Conservation (phyloP, 2,797 vertebrate genomes). For the Pangasius macronema region DNA sequence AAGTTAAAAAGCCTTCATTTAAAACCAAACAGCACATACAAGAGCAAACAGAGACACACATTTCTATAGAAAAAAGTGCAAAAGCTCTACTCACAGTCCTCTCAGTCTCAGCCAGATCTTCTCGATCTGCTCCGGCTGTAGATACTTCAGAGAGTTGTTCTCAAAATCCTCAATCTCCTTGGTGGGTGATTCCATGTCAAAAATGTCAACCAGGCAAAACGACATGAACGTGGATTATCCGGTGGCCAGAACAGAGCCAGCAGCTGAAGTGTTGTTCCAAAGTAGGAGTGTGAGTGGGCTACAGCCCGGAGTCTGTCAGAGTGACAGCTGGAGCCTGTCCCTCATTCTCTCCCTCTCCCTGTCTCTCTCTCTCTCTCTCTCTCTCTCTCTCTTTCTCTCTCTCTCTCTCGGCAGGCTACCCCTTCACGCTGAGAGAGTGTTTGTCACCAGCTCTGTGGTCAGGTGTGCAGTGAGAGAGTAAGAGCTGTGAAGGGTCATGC, state of each 20-base stretch:
- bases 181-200: conserved; percentile 86
- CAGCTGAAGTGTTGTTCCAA: conserved; percentile 44
- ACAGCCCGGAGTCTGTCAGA: conserved; percentile 57
- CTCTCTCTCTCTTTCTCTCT: conserved; percentile 2
- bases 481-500: conserved; percentile 37
- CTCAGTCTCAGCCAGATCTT: conserved; percentile 91
- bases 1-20: not conserved
- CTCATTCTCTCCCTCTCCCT: conserved; percentile 39
- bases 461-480: conserved; percentile 48
- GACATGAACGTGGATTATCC: conserved; percentile 59
- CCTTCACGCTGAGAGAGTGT: conserved; percentile 18
- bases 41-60: not conserved
- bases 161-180: conserved; percentile 94
- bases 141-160: conserved; percentile 88
- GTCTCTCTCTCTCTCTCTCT: conserved; percentile 30
- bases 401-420: conserved; percentile 22
- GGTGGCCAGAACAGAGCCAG: conserved; percentile 14
- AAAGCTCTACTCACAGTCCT: conserved; percentile 83
- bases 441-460: conserved; percentile 53
- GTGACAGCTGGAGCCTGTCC: conserved; percentile 62
- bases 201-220: conserved; percentile 60
- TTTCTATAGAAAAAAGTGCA: not conserved
- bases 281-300: conserved; percentile 32
- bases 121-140: conserved; percentile 89
- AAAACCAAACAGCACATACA: conserved; percentile 7